Evolutionary conservation across 2,797 vertebrate genomes (phyloP).

Genomic region (Myotis myotis): DNA sequence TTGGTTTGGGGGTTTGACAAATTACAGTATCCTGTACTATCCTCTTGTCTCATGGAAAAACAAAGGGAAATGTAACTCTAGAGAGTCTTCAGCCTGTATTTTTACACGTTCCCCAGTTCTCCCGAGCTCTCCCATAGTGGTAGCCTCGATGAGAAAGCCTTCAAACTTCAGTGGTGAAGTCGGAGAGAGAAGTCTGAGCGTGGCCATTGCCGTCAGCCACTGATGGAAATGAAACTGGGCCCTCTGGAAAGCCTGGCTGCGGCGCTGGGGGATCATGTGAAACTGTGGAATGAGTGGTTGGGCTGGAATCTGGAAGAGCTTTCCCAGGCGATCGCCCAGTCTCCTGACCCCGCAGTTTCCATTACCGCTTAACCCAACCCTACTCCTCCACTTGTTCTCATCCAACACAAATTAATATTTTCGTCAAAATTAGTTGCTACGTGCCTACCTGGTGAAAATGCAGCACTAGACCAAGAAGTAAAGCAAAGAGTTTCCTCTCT

Average conservation of each 20-base stretch:
- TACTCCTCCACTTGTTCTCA: neutral
- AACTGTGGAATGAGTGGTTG: neutral
- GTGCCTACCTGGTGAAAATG: neutral
- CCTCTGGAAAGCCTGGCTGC: slow-evolving; percentile 42
- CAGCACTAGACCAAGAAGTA: neutral
- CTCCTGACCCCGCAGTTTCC: slow-evolving; percentile 52
- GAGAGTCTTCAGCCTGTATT: slow-evolving; percentile 6
- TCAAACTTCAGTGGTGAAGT: neutral
- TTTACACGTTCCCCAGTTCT: slow-evolving; percentile 17
- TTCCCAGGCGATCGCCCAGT: slow-evolving; percentile 1
- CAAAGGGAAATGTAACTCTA: slow-evolving; percentile 53
- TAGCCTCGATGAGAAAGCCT: neutral
- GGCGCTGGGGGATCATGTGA: neutral
- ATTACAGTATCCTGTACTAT: slow-evolving; percentile 77
- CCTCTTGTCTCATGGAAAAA: slow-evolving; percentile 78
- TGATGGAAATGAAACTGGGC: slow-evolving; percentile 54
- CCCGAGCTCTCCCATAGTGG: neutral
- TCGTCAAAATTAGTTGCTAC: neutral
- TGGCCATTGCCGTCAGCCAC: neutral
- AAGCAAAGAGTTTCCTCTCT: neutral
- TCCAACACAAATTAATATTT: neutral
- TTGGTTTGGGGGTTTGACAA: slow-evolving; percentile 80
- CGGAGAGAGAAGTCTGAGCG: neutral
- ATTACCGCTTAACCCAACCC: slow-evolving; percentile 25
- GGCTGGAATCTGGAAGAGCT: slow-evolving; percentile 12